A percentile compares a stretch with the other conserved stretches of the same genome.
Evolutionary conservation across 2,113 vertebrate species (phyloP).

Genomic region (Oreochromis niloticus): DNA sequence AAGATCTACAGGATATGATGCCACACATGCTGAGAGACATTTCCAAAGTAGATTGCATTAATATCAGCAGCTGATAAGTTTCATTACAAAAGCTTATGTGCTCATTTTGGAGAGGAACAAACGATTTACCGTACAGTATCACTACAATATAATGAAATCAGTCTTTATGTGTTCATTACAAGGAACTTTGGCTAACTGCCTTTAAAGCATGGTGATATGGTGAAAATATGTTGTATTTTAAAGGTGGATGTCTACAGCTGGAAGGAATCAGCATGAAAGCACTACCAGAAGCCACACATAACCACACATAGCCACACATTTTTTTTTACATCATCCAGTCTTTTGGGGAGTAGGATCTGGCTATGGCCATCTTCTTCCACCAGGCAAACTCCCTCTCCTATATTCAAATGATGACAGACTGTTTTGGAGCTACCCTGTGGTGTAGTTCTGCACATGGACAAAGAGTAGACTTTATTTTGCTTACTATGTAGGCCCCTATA

Average conservation of each 20-base stretch:
- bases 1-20: background rate
- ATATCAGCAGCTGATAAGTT: background rate
- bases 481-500: conserved; percentile 93
- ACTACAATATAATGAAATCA: conserved; percentile 2
- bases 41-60: background rate
- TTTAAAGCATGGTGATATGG: conserved; percentile 31
- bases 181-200: conserved; percentile 12
- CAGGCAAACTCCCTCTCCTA: background rate
- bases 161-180: conserved; percentile 26
- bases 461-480: conserved; percentile 72
- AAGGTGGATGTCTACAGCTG: background rate
- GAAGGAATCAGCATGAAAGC: conserved; percentile 23
- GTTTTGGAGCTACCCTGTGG: conserved; percentile 54
- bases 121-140: conserved; percentile 9
- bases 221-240: background rate
- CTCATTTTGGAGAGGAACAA: background rate
- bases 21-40: background rate
- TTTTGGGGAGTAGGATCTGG: background rate
- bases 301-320: background rate
- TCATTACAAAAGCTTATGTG: background rate
- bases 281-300: conserved; percentile 2
- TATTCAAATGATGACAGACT: background rate
- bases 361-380: background rate
- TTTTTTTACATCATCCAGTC: background rate
- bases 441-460: conserved; percentile 51